Conservation (phyloP, 2,888 invertebrate genomes). For the Bombyx huttoni region DNA sequence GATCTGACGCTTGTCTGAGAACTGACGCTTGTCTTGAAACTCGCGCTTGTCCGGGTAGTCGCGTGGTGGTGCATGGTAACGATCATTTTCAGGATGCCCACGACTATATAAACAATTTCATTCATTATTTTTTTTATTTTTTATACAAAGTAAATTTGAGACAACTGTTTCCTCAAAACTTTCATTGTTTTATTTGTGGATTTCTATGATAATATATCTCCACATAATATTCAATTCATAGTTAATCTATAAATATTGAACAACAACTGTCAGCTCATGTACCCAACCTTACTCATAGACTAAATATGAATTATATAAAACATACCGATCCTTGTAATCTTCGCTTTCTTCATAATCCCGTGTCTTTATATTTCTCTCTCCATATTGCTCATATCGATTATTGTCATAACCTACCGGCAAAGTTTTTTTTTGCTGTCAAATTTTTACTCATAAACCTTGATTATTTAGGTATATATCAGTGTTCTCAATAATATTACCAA, state of each 20-base stretch:
- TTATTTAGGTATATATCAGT: too few species aligned
- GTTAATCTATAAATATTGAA: too few species aligned
- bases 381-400: conserved; percentile 48
- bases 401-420: conserved; percentile 34
- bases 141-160: not conserved
- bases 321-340: conserved; percentile 30
- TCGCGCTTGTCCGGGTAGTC: conserved; percentile 4
- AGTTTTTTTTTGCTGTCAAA: not conserved
- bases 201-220: too few species aligned
- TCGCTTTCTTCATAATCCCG: conserved; percentile 38
- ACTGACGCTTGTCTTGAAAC: not conserved
- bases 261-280: too few species aligned
- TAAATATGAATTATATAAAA: not conserved
- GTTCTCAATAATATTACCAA: too few species aligned
- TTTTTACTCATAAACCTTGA: not conserved
- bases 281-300: too few species aligned
- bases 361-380: conserved; percentile 22
- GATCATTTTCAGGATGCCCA: conserved; percentile 38
- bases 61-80: conserved; percentile 15
- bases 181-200: too few species aligned
- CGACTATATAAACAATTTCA: conserved; percentile 22
- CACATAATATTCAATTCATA: too few species aligned
- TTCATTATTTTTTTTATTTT: too few species aligned
- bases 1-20: too few species aligned
- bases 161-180: too few species aligned